Conservation (phyloP, 1,140 invertebrate genomes). For the Drosophila ficusphila region DNA sequence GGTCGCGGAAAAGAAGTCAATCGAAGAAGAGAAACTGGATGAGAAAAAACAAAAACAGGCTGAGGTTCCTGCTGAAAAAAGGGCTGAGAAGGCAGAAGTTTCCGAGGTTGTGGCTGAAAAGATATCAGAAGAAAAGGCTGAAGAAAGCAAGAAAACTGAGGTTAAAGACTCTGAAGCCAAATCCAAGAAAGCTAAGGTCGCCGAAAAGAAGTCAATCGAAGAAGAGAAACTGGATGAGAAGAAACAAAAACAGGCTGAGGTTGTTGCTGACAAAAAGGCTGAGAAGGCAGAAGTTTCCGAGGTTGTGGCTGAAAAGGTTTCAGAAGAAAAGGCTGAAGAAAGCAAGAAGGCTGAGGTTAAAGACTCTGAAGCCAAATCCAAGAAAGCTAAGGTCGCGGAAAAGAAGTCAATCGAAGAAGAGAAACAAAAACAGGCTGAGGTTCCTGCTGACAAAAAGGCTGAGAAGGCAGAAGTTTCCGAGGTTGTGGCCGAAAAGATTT, state of each 20-base stretch:
- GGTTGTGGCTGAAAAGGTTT: not conserved
- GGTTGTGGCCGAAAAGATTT: constrained; percentile 4
- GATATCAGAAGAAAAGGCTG: not conserved
- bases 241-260: not conserved
- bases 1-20: not conserved
- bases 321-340: not conserved
- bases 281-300: not conserved
- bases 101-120: not conserved
- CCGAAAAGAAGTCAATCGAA: not conserved
- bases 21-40: constrained; percentile 7
- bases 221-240: not conserved
- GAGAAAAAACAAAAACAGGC: not conserved
- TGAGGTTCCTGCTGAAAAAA: not conserved
- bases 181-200: not conserved
- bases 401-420: not conserved
- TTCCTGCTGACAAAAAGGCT: not conserved
- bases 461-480: constrained; percentile 3
- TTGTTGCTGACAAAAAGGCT: not conserved
- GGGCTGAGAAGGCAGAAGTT: not conserved
- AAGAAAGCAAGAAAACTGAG: not conserved
- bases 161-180: not conserved
- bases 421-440: constrained; percentile 1
- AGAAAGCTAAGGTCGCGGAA: not conserved
- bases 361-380: not conserved
- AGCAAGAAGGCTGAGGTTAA: not conserved